Evolutionary conservation across 2,113 vertebrate genomes (phyloP).

Genomic region (Sorex fumeus): DNA sequence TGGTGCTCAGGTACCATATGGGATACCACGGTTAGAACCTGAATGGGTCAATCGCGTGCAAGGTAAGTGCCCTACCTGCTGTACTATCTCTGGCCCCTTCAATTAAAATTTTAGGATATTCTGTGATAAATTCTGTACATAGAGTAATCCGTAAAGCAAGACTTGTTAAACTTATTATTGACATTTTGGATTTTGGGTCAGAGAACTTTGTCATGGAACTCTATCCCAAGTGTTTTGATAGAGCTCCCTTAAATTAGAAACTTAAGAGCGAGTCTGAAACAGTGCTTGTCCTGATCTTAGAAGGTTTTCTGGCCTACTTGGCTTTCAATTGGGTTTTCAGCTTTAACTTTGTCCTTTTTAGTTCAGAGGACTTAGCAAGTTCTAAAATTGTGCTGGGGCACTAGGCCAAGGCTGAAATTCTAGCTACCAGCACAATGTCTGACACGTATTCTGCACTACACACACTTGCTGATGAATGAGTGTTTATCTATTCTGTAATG

Average conservation of each 20-base stretch:
- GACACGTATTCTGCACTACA: not conserved
- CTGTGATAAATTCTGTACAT: not conserved
- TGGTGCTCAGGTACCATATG: too few species aligned
- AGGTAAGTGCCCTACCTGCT: too few species aligned
- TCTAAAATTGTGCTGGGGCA: not conserved
- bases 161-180: not conserved
- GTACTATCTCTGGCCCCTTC: too few species aligned
- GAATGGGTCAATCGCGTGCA: too few species aligned
- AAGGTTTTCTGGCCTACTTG: not conserved
- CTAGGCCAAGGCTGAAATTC: not conserved
- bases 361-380: not conserved
- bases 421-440: not conserved
- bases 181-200: not conserved
- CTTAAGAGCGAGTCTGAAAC: constrained; percentile 5
- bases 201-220: not conserved
- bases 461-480: not conserved
- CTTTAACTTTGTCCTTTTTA: constrained; percentile 7
- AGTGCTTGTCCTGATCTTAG: not conserved
- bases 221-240: not conserved
- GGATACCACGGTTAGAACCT: too few species aligned
- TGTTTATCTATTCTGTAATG: not conserved
- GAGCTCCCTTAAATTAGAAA: not conserved
- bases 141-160: not conserved
- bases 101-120: not conserved
- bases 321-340: not conserved